Percentiles rank a stretch among this genome's conserved stretches.
phyloP scores from a whole-genome alignment of 2,113 vertebrate species.

The Oophaga pumilio region DNA sequence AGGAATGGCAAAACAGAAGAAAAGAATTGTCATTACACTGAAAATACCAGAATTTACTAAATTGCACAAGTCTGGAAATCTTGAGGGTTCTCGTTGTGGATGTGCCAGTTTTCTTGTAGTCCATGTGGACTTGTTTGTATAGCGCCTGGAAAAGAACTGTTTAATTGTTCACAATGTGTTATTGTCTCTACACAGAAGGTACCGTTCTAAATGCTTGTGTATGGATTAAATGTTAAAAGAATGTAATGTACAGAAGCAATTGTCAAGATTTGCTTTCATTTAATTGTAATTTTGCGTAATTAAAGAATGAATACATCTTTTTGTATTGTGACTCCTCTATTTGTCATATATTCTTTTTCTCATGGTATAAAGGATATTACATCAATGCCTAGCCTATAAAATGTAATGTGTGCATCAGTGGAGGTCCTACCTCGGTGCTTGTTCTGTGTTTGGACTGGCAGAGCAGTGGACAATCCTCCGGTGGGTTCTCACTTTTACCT shows the following conservation, averaged over 20 bases:
- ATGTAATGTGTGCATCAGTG: no score
- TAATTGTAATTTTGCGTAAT: neutral
- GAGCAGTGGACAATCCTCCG: neutral
- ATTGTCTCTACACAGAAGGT: neutral
- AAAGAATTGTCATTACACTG: neutral
- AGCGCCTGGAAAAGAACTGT: neutral
- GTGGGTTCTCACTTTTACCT: no score
- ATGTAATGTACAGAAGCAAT: neutral
- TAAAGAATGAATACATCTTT: constrained; percentile 18
- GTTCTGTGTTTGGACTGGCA: neutral
- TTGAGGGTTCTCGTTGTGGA: neutral
- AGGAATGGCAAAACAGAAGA: no score
- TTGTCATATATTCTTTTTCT: neutral
- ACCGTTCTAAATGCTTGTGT: neutral
- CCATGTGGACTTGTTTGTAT: neutral
- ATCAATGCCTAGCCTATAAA: no score
- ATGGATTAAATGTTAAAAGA: constrained; percentile 22
- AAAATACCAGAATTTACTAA: neutral
- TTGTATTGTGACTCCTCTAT: neutral
- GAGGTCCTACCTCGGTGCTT: no score
- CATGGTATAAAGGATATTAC: no score
- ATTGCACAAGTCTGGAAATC: neutral
- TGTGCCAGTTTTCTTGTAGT: neutral
- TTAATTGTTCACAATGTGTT: neutral
- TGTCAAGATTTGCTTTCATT: neutral